These are phyloP conservation scores for Triplophysa dalaica DNA, from an alignment of 2,113 vertebrate genomes.

Conservation along the genomic window DNA sequence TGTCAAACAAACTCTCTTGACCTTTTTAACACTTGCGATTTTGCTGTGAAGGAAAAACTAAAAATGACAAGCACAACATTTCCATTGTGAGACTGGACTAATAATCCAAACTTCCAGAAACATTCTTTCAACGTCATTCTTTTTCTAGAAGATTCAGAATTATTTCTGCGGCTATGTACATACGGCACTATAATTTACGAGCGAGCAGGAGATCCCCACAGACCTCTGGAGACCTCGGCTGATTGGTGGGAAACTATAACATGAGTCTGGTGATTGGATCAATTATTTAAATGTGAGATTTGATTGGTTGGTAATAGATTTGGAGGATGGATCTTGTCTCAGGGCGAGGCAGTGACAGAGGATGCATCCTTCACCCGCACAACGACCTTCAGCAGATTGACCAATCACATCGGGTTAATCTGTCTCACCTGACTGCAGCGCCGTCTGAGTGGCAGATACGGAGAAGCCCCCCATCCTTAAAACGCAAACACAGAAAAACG, in stretches of 20 bases:
- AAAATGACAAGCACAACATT: no score
- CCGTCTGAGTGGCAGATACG: slow-evolving; percentile 24
- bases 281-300: slow-evolving; percentile 32
- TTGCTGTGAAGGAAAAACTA: no score
- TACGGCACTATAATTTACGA: neutral
- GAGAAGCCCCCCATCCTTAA: neutral
- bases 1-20: no score
- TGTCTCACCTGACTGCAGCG: slow-evolving; percentile 58
- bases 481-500: neutral
- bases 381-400: neutral
- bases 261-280: slow-evolving; percentile 24
- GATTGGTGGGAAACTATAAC: slow-evolving; percentile 22
- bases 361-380: neutral
- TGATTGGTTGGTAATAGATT: slow-evolving; percentile 30
- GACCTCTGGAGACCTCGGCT: slow-evolving; percentile 25
- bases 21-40: no score
- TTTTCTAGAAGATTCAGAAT: slow-evolving; percentile 1
- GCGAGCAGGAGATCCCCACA: neutral
- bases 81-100: no score
- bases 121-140: neutral
- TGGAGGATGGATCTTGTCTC: slow-evolving; percentile 22
- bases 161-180: neutral
- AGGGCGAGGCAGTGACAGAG: neutral
- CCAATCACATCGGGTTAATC: slow-evolving; percentile 11
- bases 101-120: no score